Evolutionary conservation across 2,113 vertebrate genomes (phyloP).

Genomic region (Propithecus coquereli): DNA sequence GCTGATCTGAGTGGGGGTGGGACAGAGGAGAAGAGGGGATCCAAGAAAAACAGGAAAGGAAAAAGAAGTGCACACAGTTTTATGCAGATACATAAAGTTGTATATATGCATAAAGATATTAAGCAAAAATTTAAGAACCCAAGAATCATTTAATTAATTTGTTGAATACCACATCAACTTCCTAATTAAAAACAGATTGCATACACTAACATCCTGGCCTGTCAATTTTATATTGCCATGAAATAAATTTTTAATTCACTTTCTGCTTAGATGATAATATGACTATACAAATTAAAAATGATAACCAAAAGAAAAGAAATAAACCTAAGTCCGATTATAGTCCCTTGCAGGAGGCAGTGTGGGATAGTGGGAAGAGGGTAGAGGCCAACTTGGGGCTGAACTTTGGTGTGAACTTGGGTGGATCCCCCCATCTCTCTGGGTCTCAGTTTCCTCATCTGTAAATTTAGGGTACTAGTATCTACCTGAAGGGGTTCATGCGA

Average conservation of each 20-base stretch:
- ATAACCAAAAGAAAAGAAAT: not conserved
- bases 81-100: not conserved
- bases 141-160: not conserved
- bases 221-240: not conserved
- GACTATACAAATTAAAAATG: not conserved
- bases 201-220: not conserved
- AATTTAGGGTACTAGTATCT: not conserved
- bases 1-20: not conserved
- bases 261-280: not conserved
- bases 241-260: not conserved
- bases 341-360: not conserved
- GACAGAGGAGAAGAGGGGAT: not conserved
- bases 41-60: not conserved
- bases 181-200: not conserved
- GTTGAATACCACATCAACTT: not conserved
- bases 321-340: accelerated
- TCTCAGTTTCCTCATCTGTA: not conserved
- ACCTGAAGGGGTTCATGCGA: no score
- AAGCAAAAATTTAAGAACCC: not conserved
- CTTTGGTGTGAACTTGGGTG: not conserved
- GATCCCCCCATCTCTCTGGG: not conserved
- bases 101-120: not conserved
- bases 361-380: not conserved
- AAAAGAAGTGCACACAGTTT: not conserved
- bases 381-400: not conserved